phyloP scores from a whole-genome alignment of 2,113 vertebrate genomes.

The Leiothrix lutea region DNA sequence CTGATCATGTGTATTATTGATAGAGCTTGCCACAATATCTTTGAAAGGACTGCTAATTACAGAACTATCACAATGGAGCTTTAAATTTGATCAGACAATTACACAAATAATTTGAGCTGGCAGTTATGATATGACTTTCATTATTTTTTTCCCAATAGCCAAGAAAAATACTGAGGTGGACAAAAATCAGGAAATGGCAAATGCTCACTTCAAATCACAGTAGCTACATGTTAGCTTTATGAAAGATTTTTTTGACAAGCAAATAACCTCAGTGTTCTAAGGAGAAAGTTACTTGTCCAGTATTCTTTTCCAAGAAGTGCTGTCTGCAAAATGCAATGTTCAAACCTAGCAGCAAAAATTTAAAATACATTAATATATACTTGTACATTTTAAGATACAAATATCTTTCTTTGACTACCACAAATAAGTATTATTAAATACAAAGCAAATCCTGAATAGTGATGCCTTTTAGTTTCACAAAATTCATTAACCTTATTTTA shows the following conservation, averaged over 20 bases:
- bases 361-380: neutral
- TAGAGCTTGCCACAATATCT: neutral
- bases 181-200: neutral
- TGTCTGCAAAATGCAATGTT: neutral
- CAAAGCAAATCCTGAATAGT: neutral
- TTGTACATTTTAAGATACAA: neutral
- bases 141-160: neutral
- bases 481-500: neutral
- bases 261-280: neutral
- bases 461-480: fast-evolving
- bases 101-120: neutral
- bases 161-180: neutral
- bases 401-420: neutral
- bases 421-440: neutral
- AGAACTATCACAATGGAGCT: neutral
- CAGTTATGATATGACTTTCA: neutral
- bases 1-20: neutral
- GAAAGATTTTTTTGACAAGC: neutral
- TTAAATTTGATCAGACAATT: neutral
- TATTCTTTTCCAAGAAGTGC: neutral
- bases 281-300: neutral
- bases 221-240: neutral
- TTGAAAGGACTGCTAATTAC: neutral
- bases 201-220: neutral
- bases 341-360: neutral